Conservation (phyloP, 2,888 invertebrate genomes). For the Camponotus fellah region DNA sequence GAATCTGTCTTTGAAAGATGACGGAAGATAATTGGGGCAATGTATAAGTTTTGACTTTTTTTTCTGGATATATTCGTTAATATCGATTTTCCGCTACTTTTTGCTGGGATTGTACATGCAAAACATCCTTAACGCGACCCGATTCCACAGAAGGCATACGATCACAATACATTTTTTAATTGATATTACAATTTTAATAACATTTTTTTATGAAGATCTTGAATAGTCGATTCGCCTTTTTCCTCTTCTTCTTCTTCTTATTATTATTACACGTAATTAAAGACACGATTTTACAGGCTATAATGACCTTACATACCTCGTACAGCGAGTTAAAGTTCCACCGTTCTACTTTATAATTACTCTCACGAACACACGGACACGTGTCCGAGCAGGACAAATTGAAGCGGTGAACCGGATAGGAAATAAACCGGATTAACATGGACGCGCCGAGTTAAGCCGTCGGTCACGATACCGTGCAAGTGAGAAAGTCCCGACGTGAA, state of each 20-base stretch:
- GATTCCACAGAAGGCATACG: neutral
- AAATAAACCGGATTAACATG: conserved; percentile 50
- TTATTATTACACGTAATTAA: conserved; percentile 16
- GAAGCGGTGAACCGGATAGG: conserved; percentile 22
- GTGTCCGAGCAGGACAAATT: conserved; percentile 19
- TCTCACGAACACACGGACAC: neutral
- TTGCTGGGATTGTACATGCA: too few relatives aligned
- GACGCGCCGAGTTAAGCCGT: conserved; percentile 43
- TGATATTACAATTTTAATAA: neutral
- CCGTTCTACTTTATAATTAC: conserved; percentile 28
- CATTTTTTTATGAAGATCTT: neutral
- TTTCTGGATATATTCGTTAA: too few relatives aligned
- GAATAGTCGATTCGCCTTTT: neutral
- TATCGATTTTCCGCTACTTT: too few relatives aligned
- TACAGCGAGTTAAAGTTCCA: neutral
- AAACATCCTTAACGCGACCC: neutral
- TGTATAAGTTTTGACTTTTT: too few relatives aligned
- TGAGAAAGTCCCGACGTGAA: conserved; percentile 49
- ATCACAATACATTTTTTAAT: neutral
- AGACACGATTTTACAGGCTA: neutral
- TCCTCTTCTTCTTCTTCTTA: neutral
- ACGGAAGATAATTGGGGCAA: too few relatives aligned
- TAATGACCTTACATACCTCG: neutral
- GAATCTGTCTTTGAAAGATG: too few relatives aligned
- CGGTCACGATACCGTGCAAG: conserved; percentile 44